Percentiles rank a stretch among this genome's conserved stretches.
Conservation (phyloP, 1,140 invertebrate species). For the Polypedilum vanderplanki region DNA sequence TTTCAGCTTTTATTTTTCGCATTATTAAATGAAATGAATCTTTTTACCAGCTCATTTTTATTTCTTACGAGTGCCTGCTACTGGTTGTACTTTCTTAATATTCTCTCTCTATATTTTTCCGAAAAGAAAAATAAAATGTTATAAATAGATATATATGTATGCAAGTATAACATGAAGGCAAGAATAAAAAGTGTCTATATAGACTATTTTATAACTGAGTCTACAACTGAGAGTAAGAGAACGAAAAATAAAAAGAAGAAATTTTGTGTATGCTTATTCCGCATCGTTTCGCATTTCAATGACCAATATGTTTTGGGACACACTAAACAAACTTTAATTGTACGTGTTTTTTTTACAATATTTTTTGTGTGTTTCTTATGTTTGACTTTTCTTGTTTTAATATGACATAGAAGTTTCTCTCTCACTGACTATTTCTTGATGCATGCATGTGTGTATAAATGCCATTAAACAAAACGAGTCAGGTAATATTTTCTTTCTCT, state of each 20-base stretch:
- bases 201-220: neutral
- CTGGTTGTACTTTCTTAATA: neutral
- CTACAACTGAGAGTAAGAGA: too few species aligned
- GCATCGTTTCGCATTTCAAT: neutral
- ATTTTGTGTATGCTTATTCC: neutral
- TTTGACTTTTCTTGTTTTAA: slow-evolving; percentile 19
- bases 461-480: slow-evolving; percentile 26
- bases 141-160: neutral
- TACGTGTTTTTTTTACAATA: slow-evolving; percentile 3
- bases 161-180: neutral
- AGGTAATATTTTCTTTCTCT: slow-evolving; percentile 15
- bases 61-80: neutral
- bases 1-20: neutral
- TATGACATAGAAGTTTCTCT: neutral
- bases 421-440: too few species aligned
- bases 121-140: neutral
- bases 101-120: neutral
- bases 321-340: slow-evolving; percentile 13
- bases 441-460: neutral
- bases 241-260: neutral
- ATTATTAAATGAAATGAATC: slow-evolving; percentile 20
- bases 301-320: neutral
- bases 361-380: neutral
- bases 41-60: neutral
- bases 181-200: slow-evolving; percentile 19